Evolutionary conservation across 37 sponge, comb jelly and placozoan genomes (phyloP), one percentile per base, ranked within the genome.

Genomic region (Tethya wilhelma): DNA sequence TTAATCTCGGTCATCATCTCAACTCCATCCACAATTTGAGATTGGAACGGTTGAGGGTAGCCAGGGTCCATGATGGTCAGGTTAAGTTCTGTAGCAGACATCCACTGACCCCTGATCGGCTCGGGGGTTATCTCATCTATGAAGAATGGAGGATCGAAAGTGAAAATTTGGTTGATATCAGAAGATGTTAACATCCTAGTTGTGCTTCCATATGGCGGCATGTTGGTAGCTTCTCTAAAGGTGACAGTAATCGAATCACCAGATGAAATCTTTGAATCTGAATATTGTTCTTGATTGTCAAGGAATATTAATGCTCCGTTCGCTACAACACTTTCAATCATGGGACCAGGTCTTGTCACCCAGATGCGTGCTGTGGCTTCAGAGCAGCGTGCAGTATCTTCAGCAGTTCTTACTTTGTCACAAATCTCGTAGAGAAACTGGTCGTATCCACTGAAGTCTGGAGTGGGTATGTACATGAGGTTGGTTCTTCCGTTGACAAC

Each of bases 181-280:
- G 67, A n/a, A 17, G 58, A 36, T 8, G 73, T 67, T 8, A 96
- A 49, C 7, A n/a, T 69, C 6, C 22, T 30, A 0, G 40, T 58
- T 2, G 33, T 71, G 40, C 25, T 64, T 20, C 81, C 86, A 34
- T 71, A 19, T 8, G 96, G 96, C 31, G 96, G 93, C 72, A 80
- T 75, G 83, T 96, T 96, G 53, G 96, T 96, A 42, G 67, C 80
- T 34, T 86, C 88, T 1, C 69, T 43, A 72, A 96, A 96, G 1
- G 55, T 59, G 9, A 96, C 71, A 0, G 17, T 22, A 32, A 93
- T 79, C 0, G 34, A 44, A 55, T 96, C 96, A 0, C 88, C 90
- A 63, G 57, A 40, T 19, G 93, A 90, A 6, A 96, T 77, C 45
- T 87, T 92, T 4, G 93, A 74, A 59, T 96, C 90, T 0, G 42